Percentiles rank a stretch among this genome's conserved stretches.
Conservation (phyloP, 2,113 vertebrate genomes). For the Pungitius pungitius region DNA sequence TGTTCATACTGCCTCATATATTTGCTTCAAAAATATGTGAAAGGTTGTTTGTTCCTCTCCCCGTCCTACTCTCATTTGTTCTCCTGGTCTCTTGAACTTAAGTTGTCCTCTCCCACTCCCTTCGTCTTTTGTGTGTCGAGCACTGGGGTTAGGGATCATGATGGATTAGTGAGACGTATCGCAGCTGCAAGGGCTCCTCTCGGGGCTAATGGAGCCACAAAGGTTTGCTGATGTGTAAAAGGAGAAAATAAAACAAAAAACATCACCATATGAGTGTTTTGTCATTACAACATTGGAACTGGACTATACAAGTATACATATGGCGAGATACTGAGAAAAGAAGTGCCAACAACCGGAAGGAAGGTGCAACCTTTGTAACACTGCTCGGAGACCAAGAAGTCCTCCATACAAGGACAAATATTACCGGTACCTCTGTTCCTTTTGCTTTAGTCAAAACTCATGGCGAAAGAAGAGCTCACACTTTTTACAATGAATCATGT, state of each 20-base stretch:
- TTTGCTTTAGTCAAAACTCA: constrained; percentile 20
- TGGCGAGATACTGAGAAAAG: too few species aligned
- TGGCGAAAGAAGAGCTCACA: constrained; percentile 13
- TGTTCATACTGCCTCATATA: constrained; percentile 36
- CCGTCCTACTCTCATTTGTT: constrained; percentile 65
- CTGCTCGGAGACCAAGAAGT: constrained; percentile 64
- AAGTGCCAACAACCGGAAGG: background rate
- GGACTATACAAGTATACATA: background rate
- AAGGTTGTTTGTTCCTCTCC: constrained; percentile 61
- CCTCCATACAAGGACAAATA: background rate
- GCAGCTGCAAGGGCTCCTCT: constrained; percentile 72
- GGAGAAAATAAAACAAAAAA: constrained; percentile 36
- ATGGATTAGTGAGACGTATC: constrained; percentile 78
- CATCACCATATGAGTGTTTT: constrained; percentile 15
- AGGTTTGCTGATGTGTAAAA: constrained; percentile 51
- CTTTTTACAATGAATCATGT: constrained; percentile 54
- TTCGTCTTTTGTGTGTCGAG: constrained; percentile 71
- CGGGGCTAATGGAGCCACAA: constrained; percentile 59
- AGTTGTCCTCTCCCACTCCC: constrained; percentile 73
- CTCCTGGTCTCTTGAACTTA: constrained; percentile 73
- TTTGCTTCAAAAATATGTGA: constrained; percentile 62
- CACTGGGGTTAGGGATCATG: constrained; percentile 72
- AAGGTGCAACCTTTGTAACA: constrained; percentile 18
- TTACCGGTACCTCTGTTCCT: background rate
- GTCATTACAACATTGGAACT: constrained; percentile 19